These are phyloP conservation scores for Cotesia typhae DNA, from an alignment of 1,140 invertebrate genomes.

Conservation along the genomic window DNA sequence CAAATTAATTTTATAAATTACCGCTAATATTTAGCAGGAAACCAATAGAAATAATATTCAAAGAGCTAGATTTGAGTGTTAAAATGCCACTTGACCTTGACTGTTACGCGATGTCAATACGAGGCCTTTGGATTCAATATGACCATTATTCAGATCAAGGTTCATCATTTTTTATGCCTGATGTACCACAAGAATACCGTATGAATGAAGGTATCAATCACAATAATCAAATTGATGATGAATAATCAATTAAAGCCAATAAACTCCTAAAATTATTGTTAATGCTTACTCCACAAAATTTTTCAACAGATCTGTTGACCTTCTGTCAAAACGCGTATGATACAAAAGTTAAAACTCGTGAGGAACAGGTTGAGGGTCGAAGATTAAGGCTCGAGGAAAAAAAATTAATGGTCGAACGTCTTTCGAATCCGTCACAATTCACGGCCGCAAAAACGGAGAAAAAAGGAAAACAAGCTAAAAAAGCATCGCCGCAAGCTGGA, in stretches of 20 bases:
- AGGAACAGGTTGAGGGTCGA: slow-evolving; percentile 50
- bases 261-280: too few species aligned
- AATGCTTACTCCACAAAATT: slow-evolving; percentile 9
- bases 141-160: slow-evolving; percentile 67
- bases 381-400: slow-evolving; percentile 51
- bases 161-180: slow-evolving; percentile 55
- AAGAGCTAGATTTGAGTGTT: slow-evolving; percentile 67
- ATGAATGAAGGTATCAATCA: slow-evolving; percentile 45
- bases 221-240: slow-evolving; percentile 3
- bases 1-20: neutral
- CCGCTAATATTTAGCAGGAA: slow-evolving; percentile 47
- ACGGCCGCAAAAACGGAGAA: slow-evolving; percentile 37
- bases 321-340: slow-evolving; percentile 46
- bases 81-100: slow-evolving; percentile 68
- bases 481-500: slow-evolving; percentile 23
- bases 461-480: slow-evolving; percentile 41
- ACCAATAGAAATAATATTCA: slow-evolving; percentile 68
- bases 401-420: slow-evolving; percentile 45
- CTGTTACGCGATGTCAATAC: slow-evolving; percentile 67
- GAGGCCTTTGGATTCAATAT: slow-evolving; percentile 70
- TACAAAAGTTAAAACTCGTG: slow-evolving; percentile 42
- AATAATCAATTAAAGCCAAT: too few species aligned
- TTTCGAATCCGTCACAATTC: slow-evolving; percentile 46
- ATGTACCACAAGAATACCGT: slow-evolving; percentile 47
- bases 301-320: slow-evolving; percentile 46